phyloP scores from a whole-genome alignment of 1,140 invertebrate species.

The Lepidurus packardi region DNA sequence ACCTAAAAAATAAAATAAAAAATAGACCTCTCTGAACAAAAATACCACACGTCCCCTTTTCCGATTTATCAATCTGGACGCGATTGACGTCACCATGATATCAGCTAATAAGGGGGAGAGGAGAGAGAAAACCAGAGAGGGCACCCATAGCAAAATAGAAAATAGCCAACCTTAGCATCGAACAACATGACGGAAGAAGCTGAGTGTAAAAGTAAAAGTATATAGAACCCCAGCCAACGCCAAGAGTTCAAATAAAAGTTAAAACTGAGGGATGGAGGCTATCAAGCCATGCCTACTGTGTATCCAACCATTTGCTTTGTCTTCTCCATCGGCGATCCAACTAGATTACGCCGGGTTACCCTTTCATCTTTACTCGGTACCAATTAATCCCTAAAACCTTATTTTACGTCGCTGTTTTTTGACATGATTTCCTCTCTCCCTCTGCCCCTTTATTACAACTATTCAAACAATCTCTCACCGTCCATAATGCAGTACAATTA shows the following conservation, averaged over 20 bases:
- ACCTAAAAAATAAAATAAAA: not conserved
- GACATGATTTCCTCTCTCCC: no score
- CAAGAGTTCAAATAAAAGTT: not conserved
- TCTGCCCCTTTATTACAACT: no score
- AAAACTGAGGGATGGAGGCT: not conserved
- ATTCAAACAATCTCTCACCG: no score
- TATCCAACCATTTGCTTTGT: not conserved
- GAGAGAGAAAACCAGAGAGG: not conserved
- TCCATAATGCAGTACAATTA: no score
- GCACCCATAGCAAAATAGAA: not conserved
- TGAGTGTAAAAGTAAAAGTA: not conserved
- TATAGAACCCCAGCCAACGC: not conserved
- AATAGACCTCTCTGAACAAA: not conserved
- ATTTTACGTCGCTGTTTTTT: no score
- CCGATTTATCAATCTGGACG: not conserved
- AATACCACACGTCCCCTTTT: not conserved
- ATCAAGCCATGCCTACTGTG: not conserved
- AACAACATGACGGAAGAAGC: not conserved
- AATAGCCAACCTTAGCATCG: not conserved
- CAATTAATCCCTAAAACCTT: no score
- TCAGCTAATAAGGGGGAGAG: not conserved
- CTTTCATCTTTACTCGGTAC: no score
- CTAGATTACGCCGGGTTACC: no score
- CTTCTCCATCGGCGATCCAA: not conserved
- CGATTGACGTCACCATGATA: slow-evolving; percentile 9